A percentile compares a stretch with the other conserved stretches of the same genome.
These are phyloP conservation scores for Tinamus major DNA, from an alignment of 2,797 vertebrate genomes.

Conservation along the genomic window DNA sequence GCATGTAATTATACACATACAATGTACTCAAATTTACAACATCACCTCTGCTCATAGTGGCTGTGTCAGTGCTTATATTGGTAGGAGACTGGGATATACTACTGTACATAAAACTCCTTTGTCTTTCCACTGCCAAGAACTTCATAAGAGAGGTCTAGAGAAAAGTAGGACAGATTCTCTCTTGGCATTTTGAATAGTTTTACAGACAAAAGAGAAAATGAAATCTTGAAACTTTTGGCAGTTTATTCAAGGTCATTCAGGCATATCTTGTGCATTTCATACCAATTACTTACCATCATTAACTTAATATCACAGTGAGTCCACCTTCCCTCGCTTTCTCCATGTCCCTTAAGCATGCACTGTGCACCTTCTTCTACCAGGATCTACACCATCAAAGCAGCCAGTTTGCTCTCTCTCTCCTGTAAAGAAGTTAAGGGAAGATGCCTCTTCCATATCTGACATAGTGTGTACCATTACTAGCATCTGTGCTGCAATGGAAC, in stretches of 20 bases:
- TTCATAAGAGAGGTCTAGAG: not conserved
- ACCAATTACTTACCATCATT: not conserved
- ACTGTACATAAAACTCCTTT: not conserved
- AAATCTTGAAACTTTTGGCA: not conserved
- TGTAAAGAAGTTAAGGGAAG: not conserved
- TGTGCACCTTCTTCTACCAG: not conserved
- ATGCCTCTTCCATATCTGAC: fast-evolving
- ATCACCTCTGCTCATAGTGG: not conserved
- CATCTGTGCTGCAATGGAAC: not conserved
- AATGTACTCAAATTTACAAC: not conserved
- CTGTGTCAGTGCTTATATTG: fast-evolving
- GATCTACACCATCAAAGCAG: not conserved
- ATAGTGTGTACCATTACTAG: not conserved
- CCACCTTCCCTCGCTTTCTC: not conserved
- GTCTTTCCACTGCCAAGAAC: not conserved
- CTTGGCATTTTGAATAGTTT: not conserved
- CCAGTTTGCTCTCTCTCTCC: not conserved
- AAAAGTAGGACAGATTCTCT: not conserved
- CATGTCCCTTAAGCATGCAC: not conserved
- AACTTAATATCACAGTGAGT: not conserved
- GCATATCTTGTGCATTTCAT: not conserved
- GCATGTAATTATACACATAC: not conserved
- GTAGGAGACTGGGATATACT: not conserved
- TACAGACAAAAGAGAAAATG: not conserved
- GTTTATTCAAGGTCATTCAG: not conserved